These are phyloP conservation scores for Myodes glareolus DNA, from an alignment of 2,113 vertebrate species.

Conservation along the genomic window DNA sequence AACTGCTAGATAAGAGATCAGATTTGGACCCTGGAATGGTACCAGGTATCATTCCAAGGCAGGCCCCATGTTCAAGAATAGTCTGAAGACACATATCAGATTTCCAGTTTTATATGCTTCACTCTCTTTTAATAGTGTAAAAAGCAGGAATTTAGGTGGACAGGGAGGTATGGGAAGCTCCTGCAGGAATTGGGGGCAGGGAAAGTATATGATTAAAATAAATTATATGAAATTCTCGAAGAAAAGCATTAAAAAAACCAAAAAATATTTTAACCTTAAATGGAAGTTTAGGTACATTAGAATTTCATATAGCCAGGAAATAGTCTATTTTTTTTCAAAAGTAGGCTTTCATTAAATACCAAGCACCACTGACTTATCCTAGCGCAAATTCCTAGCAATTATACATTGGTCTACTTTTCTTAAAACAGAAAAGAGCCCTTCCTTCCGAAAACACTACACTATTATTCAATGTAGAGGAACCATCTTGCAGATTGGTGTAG, in stretches of 20 bases:
- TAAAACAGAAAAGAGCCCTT: constrained; percentile 17
- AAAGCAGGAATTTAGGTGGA: not conserved
- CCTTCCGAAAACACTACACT: constrained; percentile 49
- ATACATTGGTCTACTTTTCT: constrained; percentile 40
- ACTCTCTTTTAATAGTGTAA: not conserved
- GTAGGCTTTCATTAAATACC: not conserved
- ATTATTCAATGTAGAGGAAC: constrained; percentile 34
- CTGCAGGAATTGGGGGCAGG: not conserved
- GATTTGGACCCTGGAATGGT: not conserved
- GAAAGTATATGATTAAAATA: not conserved
- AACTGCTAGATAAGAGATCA: not conserved
- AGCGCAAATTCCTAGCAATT: constrained; percentile 50
- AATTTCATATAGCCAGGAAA: constrained; percentile 35
- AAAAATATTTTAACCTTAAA: constrained; percentile 45
- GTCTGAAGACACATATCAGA: not conserved
- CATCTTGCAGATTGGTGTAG: constrained; percentile 14
- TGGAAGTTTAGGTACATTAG: constrained; percentile 52
- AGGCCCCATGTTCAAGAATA: not conserved
- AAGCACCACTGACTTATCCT: constrained; percentile 1
- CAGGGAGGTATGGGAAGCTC: not conserved
- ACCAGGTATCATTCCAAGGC: not conserved
- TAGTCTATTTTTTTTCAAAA: not conserved
- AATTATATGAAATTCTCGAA: not conserved
- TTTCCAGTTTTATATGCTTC: not conserved
- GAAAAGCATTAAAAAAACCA: not conserved